phyloP scores from a whole-genome alignment of 2,888 invertebrate species.

The Adelphocoris suturalis region DNA sequence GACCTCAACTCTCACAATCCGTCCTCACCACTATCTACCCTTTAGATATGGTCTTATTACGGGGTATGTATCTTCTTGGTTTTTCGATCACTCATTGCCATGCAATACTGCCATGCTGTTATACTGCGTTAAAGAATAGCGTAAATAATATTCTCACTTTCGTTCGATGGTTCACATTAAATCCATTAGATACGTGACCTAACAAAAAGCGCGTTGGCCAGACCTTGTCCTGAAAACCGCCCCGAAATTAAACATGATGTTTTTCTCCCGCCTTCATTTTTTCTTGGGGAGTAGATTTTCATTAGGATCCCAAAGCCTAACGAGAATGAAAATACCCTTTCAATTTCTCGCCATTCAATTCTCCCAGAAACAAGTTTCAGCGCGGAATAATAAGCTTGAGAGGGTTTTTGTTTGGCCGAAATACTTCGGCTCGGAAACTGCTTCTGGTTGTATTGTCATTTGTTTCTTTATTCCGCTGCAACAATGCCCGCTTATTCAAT shows the following conservation, averaged over 20 bases:
- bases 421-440: neutral
- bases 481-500: neutral
- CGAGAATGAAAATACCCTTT: slow-evolving; percentile 31
- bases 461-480: neutral
- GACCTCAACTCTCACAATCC: too few relatives aligned
- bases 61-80: too few relatives aligned
- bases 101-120: too few relatives aligned
- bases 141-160: too few relatives aligned
- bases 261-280: neutral
- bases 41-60: too few relatives aligned
- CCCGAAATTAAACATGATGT: too few relatives aligned
- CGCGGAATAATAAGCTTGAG: slow-evolving; percentile 1
- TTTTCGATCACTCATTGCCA: too few relatives aligned
- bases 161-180: neutral
- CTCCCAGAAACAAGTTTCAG: neutral
- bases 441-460: neutral
- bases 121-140: too few relatives aligned
- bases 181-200: slow-evolving; percentile 7
- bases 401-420: neutral
- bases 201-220: neutral
- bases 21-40: too few relatives aligned
- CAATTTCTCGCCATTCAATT: slow-evolving; percentile 24
- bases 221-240: slow-evolving; percentile 4
- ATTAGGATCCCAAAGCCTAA: neutral
- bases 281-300: slow-evolving; percentile 1